A percentile compares a stretch with the other conserved stretches of the same genome.
These are phyloP conservation scores for Parasteatoda tepidariorum DNA, from an alignment of 1,140 invertebrate species.

Conservation along the genomic window DNA sequence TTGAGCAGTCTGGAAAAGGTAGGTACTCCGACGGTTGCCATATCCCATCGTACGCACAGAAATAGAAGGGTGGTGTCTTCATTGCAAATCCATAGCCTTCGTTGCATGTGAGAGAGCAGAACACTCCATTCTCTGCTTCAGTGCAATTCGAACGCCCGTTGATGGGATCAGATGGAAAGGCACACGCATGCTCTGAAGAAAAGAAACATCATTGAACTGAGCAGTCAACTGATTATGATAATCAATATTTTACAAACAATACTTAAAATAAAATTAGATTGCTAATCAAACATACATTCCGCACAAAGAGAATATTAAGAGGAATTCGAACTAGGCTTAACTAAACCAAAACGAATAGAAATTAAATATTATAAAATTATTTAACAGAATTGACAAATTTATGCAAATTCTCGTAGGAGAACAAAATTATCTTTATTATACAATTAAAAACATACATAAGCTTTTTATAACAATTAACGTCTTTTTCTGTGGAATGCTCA, in stretches of 20 bases:
- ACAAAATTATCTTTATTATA: too few relatives aligned
- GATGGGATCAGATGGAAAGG: conserved; percentile 71
- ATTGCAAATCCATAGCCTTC: conserved; percentile 75
- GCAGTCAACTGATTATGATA: background rate
- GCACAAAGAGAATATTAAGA: too few relatives aligned
- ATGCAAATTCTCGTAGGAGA: too few relatives aligned
- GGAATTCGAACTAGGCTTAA: too few relatives aligned
- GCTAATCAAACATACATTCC: too few relatives aligned
- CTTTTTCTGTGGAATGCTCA: too few relatives aligned
- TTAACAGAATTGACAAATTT: too few relatives aligned
- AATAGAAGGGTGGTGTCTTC: conserved; percentile 70
- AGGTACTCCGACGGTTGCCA: conserved; percentile 69
- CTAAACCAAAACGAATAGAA: too few relatives aligned
- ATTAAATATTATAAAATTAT: too few relatives aligned
- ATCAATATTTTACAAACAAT: background rate
- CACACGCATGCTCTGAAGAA: conserved; percentile 73
- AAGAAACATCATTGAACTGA: conserved; percentile 15
- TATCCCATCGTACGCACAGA: conserved; percentile 70
- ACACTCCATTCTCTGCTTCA: conserved; percentile 69
- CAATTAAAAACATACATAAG: too few relatives aligned
- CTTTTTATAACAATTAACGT: too few relatives aligned
- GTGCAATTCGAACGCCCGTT: conserved; percentile 74
- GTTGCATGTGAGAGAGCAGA: conserved; percentile 74
- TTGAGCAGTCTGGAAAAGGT: conserved; percentile 75
- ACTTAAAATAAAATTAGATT: too few relatives aligned